Percentiles rank a stretch among this genome's conserved stretches.
phyloP scores from a whole-genome alignment of 2,113 vertebrate genomes.

The Zeus faber region DNA sequence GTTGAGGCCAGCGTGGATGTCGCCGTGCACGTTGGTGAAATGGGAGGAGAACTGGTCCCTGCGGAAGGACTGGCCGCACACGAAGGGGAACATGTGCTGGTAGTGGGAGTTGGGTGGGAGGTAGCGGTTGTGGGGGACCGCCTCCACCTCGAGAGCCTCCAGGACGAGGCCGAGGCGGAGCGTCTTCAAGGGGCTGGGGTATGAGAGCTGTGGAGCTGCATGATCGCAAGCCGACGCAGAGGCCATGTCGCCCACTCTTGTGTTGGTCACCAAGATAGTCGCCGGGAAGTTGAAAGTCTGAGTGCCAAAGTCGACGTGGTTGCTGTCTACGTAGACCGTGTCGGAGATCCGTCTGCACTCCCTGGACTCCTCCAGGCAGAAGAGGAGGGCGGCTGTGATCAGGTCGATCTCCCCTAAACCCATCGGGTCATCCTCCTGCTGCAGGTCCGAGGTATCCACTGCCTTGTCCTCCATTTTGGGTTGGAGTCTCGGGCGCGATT shows the following conservation, averaged over 20 bases:
- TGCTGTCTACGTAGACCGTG: constrained; percentile 83
- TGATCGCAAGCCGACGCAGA: constrained; percentile 96
- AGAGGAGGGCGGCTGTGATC: constrained; percentile 91
- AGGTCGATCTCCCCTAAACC: constrained; percentile 93
- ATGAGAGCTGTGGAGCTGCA: constrained; percentile 91
- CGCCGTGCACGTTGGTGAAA: constrained; percentile 95
- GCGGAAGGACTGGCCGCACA: constrained; percentile 94
- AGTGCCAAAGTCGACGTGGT: constrained; percentile 88
- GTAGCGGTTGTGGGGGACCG: constrained; percentile 52
- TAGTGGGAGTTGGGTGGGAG: constrained; percentile 55
- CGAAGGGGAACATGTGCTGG: constrained; percentile 90
- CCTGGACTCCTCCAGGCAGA: constrained; percentile 93
- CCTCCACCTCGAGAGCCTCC: constrained; percentile 80
- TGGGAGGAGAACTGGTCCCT: constrained; percentile 96
- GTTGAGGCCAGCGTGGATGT: constrained; percentile 96
- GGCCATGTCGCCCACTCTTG: constrained; percentile 95
- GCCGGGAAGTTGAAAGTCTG: constrained; percentile 96
- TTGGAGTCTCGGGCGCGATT: constrained; percentile 62
- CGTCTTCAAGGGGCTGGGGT: constrained; percentile 93
- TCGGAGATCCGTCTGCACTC: constrained; percentile 92
- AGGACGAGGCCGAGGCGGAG: constrained; percentile 90
- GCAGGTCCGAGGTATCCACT: constrained; percentile 92
- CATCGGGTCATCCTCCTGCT: constrained; percentile 88
- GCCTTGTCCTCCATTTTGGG: constrained; percentile 88
- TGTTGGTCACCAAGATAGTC: constrained; percentile 92